Percentiles rank a stretch among this genome's conserved stretches.
These are phyloP conservation scores for Podarcis siculus DNA, from an alignment of 2,797 vertebrate genomes.

Conservation along the genomic window DNA sequence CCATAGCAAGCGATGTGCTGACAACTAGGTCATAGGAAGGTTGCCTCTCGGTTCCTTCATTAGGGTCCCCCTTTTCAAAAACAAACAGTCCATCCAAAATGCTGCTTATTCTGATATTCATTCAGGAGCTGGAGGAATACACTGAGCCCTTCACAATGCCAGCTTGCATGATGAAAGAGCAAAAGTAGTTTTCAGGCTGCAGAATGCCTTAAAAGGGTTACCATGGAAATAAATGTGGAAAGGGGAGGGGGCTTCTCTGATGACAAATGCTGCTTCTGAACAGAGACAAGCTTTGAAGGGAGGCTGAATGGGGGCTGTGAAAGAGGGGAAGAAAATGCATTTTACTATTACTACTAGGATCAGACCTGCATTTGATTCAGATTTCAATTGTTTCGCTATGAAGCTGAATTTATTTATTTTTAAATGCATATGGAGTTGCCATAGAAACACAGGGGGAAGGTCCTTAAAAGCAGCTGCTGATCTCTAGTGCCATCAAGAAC, in stretches of 20 bases:
- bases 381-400: background rate
- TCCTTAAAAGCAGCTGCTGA: rapidly evolving
- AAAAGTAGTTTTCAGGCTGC: conserved; percentile 84
- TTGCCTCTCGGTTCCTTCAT: conserved; percentile 59
- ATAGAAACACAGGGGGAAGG: rapidly evolving
- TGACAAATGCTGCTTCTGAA: conserved; percentile 61
- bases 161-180: conserved; percentile 82
- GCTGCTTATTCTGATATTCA: conserved; percentile 65
- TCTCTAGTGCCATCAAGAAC: background rate
- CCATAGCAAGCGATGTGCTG: conserved; percentile 41
- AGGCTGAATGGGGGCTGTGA: conserved; percentile 2
- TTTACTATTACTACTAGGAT: conserved; percentile 5
- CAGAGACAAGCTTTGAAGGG: conserved; percentile 43
- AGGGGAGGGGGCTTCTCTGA: conserved; percentile 55
- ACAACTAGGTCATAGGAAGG: conserved; percentile 75
- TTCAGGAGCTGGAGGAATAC: conserved; percentile 75
- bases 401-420: background rate
- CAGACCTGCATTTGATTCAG: conserved; percentile 14
- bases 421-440: conserved; percentile 5
- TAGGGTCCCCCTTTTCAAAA: conserved; percentile 50
- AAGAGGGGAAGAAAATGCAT: conserved; percentile 5
- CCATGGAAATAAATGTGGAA: conserved; percentile 90
- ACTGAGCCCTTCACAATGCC: conserved; percentile 85
- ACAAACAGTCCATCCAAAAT: conserved; percentile 56
- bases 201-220: conserved; percentile 87